These are phyloP conservation scores for Equus quagga DNA, from an alignment of 2,113 vertebrate genomes.

Conservation along the genomic window DNA sequence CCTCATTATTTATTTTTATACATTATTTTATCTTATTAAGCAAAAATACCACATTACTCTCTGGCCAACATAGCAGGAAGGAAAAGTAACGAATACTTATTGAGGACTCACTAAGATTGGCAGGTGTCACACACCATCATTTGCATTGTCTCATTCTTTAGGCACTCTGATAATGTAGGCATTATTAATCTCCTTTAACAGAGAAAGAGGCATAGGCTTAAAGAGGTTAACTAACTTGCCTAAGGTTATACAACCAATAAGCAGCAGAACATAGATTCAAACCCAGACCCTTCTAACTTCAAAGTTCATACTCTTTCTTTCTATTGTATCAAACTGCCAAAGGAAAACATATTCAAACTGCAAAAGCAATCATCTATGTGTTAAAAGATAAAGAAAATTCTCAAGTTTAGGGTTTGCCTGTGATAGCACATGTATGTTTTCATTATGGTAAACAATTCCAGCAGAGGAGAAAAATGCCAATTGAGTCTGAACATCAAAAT, in stretches of 20 bases:
- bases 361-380: background rate
- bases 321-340: background rate
- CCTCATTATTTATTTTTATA: background rate
- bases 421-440: background rate
- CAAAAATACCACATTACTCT: background rate
- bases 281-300: background rate
- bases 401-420: background rate
- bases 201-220: background rate
- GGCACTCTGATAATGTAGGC: background rate
- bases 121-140: background rate
- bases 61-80: background rate
- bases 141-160: background rate
- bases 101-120: background rate
- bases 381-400: background rate
- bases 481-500: background rate
- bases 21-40: constrained; percentile 25
- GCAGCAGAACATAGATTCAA: background rate
- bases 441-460: background rate
- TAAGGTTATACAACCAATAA: background rate
- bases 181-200: constrained; percentile 14
- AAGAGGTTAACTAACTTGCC: background rate
- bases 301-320: background rate
- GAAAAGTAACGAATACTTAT: background rate
- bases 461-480: constrained; percentile 16
- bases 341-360: background rate